Evolutionary conservation across 2,113 vertebrate species (phyloP).

Genomic region (Sisor rabdophorus): DNA sequence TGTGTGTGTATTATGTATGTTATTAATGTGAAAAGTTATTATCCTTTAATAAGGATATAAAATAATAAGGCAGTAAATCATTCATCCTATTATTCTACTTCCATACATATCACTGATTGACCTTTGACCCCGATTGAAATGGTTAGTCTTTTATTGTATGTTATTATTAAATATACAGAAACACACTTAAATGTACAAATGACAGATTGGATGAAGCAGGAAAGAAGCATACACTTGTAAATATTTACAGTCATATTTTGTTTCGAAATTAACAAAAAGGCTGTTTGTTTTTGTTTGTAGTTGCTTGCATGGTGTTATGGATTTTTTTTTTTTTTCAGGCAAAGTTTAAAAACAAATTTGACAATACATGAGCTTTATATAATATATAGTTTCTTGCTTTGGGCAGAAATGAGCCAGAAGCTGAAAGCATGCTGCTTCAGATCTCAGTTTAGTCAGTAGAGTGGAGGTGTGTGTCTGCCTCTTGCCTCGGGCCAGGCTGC

Average conservation of each 20-base stretch:
- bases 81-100: not conserved
- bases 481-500: conserved; percentile 55
- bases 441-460: conserved; percentile 49
- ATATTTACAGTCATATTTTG: conserved; percentile 25
- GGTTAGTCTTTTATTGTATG: conserved; percentile 65
- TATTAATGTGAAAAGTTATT: no score
- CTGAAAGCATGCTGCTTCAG: conserved; percentile 41
- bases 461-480: conserved; percentile 48
- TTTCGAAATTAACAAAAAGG: conserved; percentile 59
- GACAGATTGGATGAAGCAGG: conserved; percentile 31
- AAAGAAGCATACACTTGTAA: conserved; percentile 41
- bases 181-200: conserved; percentile 62
- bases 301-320: conserved; percentile 49
- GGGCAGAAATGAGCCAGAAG: conserved; percentile 23
- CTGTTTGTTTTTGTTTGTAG: conserved; percentile 61
- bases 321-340: conserved; percentile 15
- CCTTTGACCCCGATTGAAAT: conserved; percentile 21
- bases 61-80: no score
- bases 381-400: conserved; percentile 16
- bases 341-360: conserved; percentile 20
- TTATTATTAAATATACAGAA: conserved; percentile 68
- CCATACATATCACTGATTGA: no score
- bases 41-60: no score
- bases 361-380: conserved; percentile 37
- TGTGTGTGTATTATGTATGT: no score